phyloP scores from a whole-genome alignment of 2,797 vertebrate species.

The Crocodylus rhombifer region DNA sequence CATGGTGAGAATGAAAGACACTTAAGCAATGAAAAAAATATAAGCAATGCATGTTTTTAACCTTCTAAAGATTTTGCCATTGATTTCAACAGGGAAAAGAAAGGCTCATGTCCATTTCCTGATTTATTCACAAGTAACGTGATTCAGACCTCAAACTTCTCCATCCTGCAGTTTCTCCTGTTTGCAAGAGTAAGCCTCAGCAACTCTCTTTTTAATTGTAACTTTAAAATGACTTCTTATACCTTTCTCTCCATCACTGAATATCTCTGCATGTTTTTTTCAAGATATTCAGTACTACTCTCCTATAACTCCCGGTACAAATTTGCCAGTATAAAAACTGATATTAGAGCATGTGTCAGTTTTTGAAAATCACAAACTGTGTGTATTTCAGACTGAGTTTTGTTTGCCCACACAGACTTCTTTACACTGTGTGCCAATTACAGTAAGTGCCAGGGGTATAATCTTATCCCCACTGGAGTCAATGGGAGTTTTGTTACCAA shows the following conservation, averaged over 20 bases:
- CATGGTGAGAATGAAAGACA: background rate
- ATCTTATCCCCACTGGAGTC: background rate
- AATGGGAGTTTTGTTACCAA: conserved; percentile 48
- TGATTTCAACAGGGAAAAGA: background rate
- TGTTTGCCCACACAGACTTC: conserved; percentile 57
- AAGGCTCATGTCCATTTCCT: background rate
- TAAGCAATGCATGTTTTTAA: rapidly evolving
- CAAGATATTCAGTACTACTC: background rate
- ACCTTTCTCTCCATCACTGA: background rate
- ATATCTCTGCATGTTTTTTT: conserved; percentile 47
- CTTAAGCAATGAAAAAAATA: background rate
- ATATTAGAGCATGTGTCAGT: conserved; percentile 69
- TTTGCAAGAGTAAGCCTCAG: background rate
- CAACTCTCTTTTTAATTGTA: background rate
- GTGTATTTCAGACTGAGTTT: conserved; percentile 50
- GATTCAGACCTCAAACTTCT: background rate
- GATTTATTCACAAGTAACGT: background rate
- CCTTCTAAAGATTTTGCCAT: background rate
- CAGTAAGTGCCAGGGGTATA: conserved; percentile 69
- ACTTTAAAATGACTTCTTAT: conserved; percentile 68
- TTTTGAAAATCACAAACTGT: conserved; percentile 66
- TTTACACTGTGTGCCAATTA: conserved; percentile 63
- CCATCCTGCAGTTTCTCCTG: background rate
- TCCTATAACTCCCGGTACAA: conserved; percentile 26
- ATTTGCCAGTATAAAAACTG: conserved; percentile 61